Evolutionary conservation across 2,888 invertebrate genomes (phyloP).

Genomic region (Sinodicranocentrus sp.): DNA sequence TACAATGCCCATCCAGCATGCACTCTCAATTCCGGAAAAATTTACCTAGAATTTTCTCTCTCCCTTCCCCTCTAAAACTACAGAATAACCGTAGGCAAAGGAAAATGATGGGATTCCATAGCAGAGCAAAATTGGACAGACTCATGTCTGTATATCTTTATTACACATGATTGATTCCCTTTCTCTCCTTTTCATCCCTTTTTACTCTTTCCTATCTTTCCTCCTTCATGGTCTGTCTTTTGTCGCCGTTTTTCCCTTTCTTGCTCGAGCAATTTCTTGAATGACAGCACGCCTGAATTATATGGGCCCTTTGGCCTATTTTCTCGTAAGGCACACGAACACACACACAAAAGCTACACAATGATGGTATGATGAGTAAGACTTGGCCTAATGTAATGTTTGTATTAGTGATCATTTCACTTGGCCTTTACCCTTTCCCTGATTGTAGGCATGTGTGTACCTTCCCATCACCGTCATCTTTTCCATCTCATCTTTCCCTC

Average conservation of each 20-base stretch:
- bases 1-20: neutral
- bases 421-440: neutral
- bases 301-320: conserved; percentile 57
- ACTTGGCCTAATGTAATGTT: conserved; percentile 17
- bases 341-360: neutral
- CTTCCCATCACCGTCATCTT: conserved; percentile 23
- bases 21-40: neutral
- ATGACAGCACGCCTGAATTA: conserved; percentile 49
- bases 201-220: conserved; percentile 24
- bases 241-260: conserved; percentile 29
- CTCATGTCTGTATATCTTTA: conserved; percentile 56
- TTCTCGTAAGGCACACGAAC: neutral
- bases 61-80: too few species aligned
- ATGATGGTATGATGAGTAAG: conserved; percentile 13
- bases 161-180: conserved; percentile 66
- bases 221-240: conserved; percentile 31
- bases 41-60: too few species aligned
- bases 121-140: conserved; percentile 26
- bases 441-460: conserved; percentile 31
- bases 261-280: conserved; percentile 30
- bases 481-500: neutral
- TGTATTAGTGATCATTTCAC: conserved; percentile 33
- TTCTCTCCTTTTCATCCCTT: conserved; percentile 33
- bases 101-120: conserved; percentile 5
- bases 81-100: conserved; percentile 9